Conservation (phyloP, 2,888 invertebrate species). For the Cordilura impudica region DNA sequence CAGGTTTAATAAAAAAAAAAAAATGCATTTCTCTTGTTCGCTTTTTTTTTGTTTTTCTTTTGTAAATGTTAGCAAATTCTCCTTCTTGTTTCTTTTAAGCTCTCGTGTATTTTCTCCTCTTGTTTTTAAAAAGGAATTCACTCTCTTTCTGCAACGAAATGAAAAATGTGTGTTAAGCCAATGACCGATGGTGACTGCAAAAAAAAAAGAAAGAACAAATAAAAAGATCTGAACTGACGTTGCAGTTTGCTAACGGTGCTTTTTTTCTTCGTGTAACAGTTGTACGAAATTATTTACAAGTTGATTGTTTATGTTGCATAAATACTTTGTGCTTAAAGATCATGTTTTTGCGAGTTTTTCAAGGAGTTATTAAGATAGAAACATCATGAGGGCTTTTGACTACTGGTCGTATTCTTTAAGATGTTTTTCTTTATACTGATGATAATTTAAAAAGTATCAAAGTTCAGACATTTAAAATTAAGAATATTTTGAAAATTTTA, state of each 20-base stretch:
- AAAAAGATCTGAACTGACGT: constrained; percentile 59
- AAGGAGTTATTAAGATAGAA: too few species aligned
- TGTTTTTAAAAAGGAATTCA: constrained; percentile 68
- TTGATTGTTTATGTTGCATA: constrained; percentile 34
- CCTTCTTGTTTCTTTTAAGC: constrained; percentile 6
- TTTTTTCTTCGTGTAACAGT: constrained; percentile 62
- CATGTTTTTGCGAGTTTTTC: too few species aligned
- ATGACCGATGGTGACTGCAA: constrained; percentile 73
- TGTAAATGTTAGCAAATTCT: constrained; percentile 22
- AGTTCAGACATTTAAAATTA: too few species aligned
- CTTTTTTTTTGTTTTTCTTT: constrained; percentile 13
- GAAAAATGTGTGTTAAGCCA: constrained; percentile 78
- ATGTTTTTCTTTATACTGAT: too few species aligned
- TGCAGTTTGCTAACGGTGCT: constrained; percentile 58
- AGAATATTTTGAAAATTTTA: too few species aligned
- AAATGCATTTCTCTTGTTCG: constrained; percentile 28
- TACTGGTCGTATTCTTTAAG: too few species aligned
- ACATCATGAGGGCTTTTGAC: too few species aligned
- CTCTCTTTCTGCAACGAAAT: constrained; percentile 71
- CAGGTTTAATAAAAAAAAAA: constrained; percentile 32
- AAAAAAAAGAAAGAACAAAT: constrained; percentile 55
- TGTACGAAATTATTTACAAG: constrained; percentile 45
- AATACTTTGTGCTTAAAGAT: constrained; percentile 10
- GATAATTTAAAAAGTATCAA: too few species aligned
- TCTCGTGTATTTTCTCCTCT: constrained; percentile 47